These are phyloP conservation scores for Laticauda colubrina DNA, from an alignment of 2,113 vertebrate genomes.

Conservation along the genomic window DNA sequence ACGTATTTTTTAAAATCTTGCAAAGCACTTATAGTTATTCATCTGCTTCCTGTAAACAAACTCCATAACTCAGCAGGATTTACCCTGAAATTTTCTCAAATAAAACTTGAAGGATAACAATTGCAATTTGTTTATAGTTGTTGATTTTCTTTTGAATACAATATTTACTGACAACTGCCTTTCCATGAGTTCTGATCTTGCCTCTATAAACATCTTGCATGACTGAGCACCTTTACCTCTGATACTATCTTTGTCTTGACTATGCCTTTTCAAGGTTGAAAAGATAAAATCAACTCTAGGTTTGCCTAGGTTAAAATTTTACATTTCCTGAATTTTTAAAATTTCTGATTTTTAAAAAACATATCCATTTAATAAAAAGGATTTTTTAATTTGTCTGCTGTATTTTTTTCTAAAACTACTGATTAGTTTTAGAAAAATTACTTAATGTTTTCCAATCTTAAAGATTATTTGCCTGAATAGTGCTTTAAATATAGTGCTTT, in stretches of 20 bases:
- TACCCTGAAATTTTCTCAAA: slow-evolving; percentile 14
- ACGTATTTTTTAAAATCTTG: background rate
- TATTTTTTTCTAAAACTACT: background rate
- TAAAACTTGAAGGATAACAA: slow-evolving; percentile 20
- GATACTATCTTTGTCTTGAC: background rate
- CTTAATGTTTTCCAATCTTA: background rate
- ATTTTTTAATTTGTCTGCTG: slow-evolving; percentile 17
- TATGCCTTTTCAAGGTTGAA: background rate
- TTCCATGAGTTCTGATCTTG: slow-evolving; percentile 43
- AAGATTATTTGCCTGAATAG: background rate
- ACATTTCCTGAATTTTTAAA: slow-evolving; percentile 17
- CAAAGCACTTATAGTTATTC: background rate
- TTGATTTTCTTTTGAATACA: slow-evolving; percentile 31
- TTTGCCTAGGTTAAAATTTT: background rate
- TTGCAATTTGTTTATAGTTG: background rate
- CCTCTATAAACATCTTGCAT: slow-evolving; percentile 23
- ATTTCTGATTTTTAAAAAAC: slow-evolving; percentile 15
- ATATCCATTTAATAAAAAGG: slow-evolving; percentile 21
- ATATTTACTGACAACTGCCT: slow-evolving; percentile 8
- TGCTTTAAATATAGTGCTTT: background rate
- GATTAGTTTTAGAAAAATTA: background rate
- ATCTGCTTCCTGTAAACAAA: background rate
- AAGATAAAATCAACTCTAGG: background rate
- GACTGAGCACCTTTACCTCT: background rate
- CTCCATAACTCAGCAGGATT: slow-evolving; percentile 1